Conservation (phyloP, 2,888 invertebrate genomes). For the Crepidodera aurea region DNA sequence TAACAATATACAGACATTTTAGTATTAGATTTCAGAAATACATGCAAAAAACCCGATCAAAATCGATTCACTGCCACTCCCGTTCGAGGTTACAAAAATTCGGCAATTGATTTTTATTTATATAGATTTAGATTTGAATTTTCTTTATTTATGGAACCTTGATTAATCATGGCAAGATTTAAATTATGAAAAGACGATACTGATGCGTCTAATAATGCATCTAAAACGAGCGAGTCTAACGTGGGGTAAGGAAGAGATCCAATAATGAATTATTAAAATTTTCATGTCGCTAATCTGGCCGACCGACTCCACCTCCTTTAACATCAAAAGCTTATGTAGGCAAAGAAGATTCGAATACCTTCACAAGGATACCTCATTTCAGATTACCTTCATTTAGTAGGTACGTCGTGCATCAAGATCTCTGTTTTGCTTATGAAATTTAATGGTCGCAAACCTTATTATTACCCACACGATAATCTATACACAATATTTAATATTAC, state of each 20-base stretch:
- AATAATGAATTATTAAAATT: constrained; percentile 17
- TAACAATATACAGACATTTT: no score
- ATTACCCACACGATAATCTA: constrained; percentile 58
- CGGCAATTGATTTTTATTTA: no score
- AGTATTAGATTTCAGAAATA: no score
- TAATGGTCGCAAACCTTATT: constrained; percentile 58
- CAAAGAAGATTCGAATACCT: constrained; percentile 39
- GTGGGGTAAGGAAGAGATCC: background rate
- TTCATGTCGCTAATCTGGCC: constrained; percentile 14
- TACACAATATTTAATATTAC: constrained; percentile 54
- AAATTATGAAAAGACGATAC: no score
- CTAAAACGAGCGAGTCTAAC: background rate
- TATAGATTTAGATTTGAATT: no score
- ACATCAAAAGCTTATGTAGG: constrained; percentile 29
- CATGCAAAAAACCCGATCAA: no score
- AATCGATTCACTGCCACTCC: no score
- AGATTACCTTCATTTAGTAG: constrained; percentile 55
- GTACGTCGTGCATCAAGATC: constrained; percentile 60
- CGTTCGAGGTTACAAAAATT: no score
- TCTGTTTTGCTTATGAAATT: constrained; percentile 59
- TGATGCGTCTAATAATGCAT: no score
- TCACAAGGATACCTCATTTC: constrained; percentile 44
- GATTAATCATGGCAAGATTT: no score
- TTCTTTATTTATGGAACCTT: no score
- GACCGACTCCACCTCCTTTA: constrained; percentile 25